A percentile compares a stretch with the other conserved stretches of the same genome.
Conservation (phyloP, 1,140 invertebrate genomes). For the Anadara kagoshimensis region DNA sequence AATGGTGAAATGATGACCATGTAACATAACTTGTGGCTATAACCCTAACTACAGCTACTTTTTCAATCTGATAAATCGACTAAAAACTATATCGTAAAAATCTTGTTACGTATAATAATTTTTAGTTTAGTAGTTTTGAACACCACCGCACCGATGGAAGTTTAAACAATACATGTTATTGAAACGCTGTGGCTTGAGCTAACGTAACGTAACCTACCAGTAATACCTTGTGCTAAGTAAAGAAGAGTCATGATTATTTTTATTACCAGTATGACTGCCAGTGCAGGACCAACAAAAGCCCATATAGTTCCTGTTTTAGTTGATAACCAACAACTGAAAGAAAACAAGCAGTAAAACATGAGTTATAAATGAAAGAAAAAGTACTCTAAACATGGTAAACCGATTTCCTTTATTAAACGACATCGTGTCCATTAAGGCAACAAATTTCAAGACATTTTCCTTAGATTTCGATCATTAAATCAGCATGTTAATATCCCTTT, state of each 20-base stretch:
- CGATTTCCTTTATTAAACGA: neutral
- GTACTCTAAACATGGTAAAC: neutral
- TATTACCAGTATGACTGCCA: conserved; percentile 64
- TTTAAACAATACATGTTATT: no score
- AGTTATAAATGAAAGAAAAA: neutral
- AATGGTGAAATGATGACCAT: no score
- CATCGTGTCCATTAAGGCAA: neutral
- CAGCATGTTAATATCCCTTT: neutral
- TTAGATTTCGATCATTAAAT: neutral
- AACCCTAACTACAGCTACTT: no score
- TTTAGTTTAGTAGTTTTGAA: no score
- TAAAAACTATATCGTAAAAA: no score
- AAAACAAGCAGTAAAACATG: neutral
- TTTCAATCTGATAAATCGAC: no score
- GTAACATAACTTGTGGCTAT: no score
- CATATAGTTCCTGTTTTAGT: conserved; percentile 55
- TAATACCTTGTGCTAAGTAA: no score
- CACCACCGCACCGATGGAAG: no score
- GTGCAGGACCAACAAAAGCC: conserved; percentile 63
- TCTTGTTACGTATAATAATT: no score
- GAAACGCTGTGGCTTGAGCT: neutral
- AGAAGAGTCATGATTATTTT: no score
- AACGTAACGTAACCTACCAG: no score
- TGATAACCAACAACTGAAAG: conserved; percentile 62
- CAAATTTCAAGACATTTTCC: neutral